Evolutionary conservation across 1,140 invertebrate species (phyloP), one percentile per base, ranked within the genome.

Genomic region (Aricia agestis): DNA sequence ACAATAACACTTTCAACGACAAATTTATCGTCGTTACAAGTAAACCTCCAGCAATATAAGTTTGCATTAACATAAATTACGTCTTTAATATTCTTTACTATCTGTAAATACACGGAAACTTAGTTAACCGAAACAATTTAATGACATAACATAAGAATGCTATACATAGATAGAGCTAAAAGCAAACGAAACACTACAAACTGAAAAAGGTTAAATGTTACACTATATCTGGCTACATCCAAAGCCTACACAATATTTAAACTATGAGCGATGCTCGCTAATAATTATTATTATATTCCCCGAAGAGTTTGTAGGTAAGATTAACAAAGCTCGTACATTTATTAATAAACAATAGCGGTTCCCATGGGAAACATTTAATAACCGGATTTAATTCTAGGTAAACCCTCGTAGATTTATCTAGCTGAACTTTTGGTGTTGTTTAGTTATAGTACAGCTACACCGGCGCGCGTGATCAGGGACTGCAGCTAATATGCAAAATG

Each of bases 401-500:
- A 81, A 81, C 84, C 77, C 78, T 77, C 75, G 78, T 72, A 73
- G 80, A 75, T 77, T 74, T 76, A 76, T 79, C 78, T 74, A 80
- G 82, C 82, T 83, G 81, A 78, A 72, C 74, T 78, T 76, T 78
- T 80, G 76, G 76, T 74, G 76, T 84, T 84, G 78, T 83, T 81
- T 79, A 82, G 81, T 83, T 83, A 83, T 82, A 82, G 83, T 81
- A 75, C 78, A 71, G 36, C 9, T 6, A 36, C 36, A 36, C 36
- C 36, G 36, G 36, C 5, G 36, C 1, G 36, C 74, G 75, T 71
- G 75, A 74, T 67, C 72, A 75, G 78, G 78, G 79, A 75, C 74
- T 82, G 78, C 72, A 74, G 78, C 77, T 80, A 82, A 82, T n/a
- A n/a, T 82, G 80, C 76, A 80, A 74, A 58, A 45, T 74, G 70